phyloP scores from a whole-genome alignment of 2,113 vertebrate species.

The Chaenocephalus aceratus region DNA sequence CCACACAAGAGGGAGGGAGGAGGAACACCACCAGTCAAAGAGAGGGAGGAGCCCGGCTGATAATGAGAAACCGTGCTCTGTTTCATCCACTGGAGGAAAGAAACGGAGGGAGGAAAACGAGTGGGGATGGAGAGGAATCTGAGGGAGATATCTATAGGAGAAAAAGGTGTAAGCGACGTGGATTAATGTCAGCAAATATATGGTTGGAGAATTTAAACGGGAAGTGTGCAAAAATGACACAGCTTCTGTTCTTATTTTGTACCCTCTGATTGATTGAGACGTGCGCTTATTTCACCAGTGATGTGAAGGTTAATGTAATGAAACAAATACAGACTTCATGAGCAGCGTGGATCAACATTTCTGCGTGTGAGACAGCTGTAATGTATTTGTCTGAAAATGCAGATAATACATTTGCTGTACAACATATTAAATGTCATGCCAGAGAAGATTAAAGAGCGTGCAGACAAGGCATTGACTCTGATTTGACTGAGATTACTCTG shows the following conservation, averaged over 20 bases:
- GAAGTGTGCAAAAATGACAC: not conserved
- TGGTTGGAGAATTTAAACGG: not conserved
- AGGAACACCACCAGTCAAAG: slow-evolving; percentile 60
- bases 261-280: not conserved
- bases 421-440: slow-evolving; percentile 50
- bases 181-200: not conserved
- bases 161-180: not conserved
- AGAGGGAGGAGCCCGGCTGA: slow-evolving; percentile 74
- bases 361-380: not conserved
- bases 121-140: slow-evolving; percentile 17
- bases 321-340: not conserved
- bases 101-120: slow-evolving; percentile 33
- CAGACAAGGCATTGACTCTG: slow-evolving; percentile 59
- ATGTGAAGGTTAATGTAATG: not conserved
- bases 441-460: slow-evolving; percentile 59
- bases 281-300: not conserved
- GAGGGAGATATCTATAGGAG: slow-evolving; percentile 30
- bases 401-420: slow-evolving; percentile 25
- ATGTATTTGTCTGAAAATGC: slow-evolving; percentile 31
- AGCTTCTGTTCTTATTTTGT: not conserved
- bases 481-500: slow-evolving; percentile 72
- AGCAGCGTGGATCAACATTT: not conserved
- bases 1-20: slow-evolving; percentile 65
- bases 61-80: slow-evolving; percentile 70
- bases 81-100: slow-evolving; percentile 48